Evolutionary conservation across 2,888 invertebrate genomes (phyloP).

Genomic region (Sericinus montela): DNA sequence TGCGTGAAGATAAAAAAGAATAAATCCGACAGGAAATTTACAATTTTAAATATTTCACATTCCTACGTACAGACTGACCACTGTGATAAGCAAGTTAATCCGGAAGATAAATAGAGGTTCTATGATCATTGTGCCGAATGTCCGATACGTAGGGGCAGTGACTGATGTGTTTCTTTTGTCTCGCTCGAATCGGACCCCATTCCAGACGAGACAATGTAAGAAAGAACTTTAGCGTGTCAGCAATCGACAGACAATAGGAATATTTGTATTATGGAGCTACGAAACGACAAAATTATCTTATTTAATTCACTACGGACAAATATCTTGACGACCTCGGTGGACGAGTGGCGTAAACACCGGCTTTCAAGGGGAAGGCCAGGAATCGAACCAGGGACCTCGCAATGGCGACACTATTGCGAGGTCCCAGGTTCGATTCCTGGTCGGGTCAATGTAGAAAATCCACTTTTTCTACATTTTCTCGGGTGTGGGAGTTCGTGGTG

Average conservation of each 20-base stretch:
- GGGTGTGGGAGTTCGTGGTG: too few relatives aligned
- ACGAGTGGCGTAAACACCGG: too few relatives aligned
- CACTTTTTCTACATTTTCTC: too few relatives aligned
- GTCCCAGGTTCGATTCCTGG: too few relatives aligned
- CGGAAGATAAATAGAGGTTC: conserved; percentile 67
- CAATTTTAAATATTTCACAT: background rate
- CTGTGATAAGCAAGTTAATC: conserved; percentile 73
- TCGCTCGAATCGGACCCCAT: conserved; percentile 42
- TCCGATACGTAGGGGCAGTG: conserved; percentile 49
- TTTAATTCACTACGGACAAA: background rate
- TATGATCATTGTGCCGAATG: conserved; percentile 56
- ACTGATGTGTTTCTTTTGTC: conserved; percentile 77
- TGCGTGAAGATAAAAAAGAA: too few relatives aligned
- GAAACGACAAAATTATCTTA: background rate
- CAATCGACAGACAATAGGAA: conserved; percentile 49
- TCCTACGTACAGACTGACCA: conserved; percentile 25
- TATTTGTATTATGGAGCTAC: conserved; percentile 25
- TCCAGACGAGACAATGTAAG: conserved; percentile 54
- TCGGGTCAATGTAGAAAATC: too few relatives aligned
- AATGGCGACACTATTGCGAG: too few relatives aligned
- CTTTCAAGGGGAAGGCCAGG: too few relatives aligned
- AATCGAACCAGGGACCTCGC: too few relatives aligned
- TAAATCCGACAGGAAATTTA: too few relatives aligned
- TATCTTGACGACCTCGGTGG: too few relatives aligned
- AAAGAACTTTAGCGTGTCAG: conserved; percentile 57